Evolutionary conservation across 1,140 invertebrate species (phyloP).

Genomic region (Neodiprion fabricii): DNA sequence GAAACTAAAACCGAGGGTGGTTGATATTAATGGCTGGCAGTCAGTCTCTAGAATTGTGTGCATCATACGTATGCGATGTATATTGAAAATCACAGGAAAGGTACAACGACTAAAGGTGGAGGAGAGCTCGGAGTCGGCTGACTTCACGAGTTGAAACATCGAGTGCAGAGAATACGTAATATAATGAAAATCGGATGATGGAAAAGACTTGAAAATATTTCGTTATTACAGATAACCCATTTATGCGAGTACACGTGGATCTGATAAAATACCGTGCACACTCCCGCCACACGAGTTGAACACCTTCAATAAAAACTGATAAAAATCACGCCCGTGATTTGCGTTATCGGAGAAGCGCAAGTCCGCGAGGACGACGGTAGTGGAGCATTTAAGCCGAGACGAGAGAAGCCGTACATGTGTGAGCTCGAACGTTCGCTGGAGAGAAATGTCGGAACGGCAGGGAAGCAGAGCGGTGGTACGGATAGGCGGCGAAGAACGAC

Average conservation of each 20-base stretch:
- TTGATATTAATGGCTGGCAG: not conserved
- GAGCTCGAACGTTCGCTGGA: slow-evolving; percentile 53
- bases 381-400: slow-evolving; percentile 24
- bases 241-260: too few relatives aligned
- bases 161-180: not conserved
- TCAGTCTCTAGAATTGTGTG: not conserved
- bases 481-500: slow-evolving; percentile 16
- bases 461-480: slow-evolving; percentile 32
- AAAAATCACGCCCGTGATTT: too few relatives aligned
- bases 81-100: not conserved
- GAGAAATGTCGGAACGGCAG: slow-evolving; percentile 59
- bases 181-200: not conserved
- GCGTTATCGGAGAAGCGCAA: too few relatives aligned
- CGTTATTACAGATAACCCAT: too few relatives aligned
- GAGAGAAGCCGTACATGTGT: slow-evolving; percentile 55
- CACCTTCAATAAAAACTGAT: too few relatives aligned
- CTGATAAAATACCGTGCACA: too few relatives aligned
- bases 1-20: not conserved
- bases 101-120: not conserved
- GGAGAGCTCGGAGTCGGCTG: not conserved
- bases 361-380: slow-evolving; percentile 28
- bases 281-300: too few relatives aligned
- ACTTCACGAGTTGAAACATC: not conserved
- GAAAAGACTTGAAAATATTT: too few relatives aligned
- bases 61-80: not conserved